A percentile compares a stretch with the other conserved stretches of the same genome.
Conservation (phyloP, 2,888 invertebrate species). For the Melanotus villosus region DNA sequence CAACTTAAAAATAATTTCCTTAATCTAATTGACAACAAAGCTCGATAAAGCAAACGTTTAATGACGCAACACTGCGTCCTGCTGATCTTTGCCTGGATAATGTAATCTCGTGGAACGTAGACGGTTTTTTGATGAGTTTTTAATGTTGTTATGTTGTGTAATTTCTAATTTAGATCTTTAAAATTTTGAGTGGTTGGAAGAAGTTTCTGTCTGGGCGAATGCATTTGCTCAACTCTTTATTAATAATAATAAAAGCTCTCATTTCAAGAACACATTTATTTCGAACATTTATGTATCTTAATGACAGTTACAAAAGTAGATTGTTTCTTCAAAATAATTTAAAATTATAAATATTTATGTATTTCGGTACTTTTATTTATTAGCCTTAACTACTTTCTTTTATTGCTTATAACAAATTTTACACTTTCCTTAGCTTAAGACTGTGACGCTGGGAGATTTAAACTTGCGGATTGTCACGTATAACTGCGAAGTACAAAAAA, state of each 20-base stretch:
- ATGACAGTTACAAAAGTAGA: slow-evolving; percentile 34
- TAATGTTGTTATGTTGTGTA: slow-evolving; percentile 35
- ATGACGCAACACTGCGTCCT: neutral
- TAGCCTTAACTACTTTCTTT: neutral
- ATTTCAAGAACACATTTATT: slow-evolving; percentile 32
- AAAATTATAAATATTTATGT: neutral
- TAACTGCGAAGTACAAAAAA: slow-evolving; percentile 11
- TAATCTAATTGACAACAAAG: slow-evolving; percentile 13
- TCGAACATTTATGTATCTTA: slow-evolving; percentile 22
- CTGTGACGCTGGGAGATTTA: neutral
- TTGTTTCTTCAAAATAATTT: slow-evolving; percentile 17
- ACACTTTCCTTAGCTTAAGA: neutral
- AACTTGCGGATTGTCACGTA: slow-evolving; percentile 5
- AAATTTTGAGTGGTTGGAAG: neutral
- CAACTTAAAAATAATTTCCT: neutral
- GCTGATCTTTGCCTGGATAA: slow-evolving; percentile 10
- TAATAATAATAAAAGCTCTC: neutral
- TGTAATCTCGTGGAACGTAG: slow-evolving; percentile 27
- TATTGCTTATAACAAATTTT: slow-evolving; percentile 22
- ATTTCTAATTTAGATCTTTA: slow-evolving; percentile 33
- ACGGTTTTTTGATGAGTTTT: slow-evolving; percentile 41
- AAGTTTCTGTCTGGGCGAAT: neutral
- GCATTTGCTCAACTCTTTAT: no score
- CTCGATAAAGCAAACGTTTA: slow-evolving; percentile 17
- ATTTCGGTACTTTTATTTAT: neutral